These are phyloP conservation scores for Drosophila maculinotata DNA, from an alignment of 2,888 invertebrate species.

Conservation along the genomic window DNA sequence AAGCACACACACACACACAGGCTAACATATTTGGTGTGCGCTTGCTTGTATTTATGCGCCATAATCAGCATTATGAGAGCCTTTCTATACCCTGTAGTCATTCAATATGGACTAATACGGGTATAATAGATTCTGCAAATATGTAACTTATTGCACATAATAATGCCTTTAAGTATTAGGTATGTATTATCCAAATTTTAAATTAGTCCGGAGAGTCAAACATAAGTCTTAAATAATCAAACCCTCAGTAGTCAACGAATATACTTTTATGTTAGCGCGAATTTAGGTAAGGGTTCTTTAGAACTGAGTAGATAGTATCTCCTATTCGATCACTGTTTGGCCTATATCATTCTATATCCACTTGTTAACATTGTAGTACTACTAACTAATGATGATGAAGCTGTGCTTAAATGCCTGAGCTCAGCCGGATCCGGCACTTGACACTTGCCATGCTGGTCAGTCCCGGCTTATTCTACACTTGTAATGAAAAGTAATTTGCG, in stretches of 20 bases:
- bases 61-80: conserved; percentile 74
- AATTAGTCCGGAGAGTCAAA: too few relatives aligned
- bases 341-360: background rate
- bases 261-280: background rate
- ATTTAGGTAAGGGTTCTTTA: too few relatives aligned
- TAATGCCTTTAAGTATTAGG: too few relatives aligned
- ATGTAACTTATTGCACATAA: too few relatives aligned
- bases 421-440: conserved; percentile 60
- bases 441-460: conserved; percentile 61
- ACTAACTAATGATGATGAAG: conserved; percentile 76
- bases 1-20: background rate
- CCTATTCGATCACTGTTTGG: background rate
- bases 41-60: conserved; percentile 64
- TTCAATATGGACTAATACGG: background rate
- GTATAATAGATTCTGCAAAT: background rate
- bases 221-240: too few relatives aligned
- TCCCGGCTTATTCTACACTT: conserved; percentile 56
- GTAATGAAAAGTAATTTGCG: conserved; percentile 78
- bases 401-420: conserved; percentile 72
- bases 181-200: too few relatives aligned
- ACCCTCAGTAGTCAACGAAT: background rate
- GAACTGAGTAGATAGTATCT: background rate
- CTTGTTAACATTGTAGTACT: conserved; percentile 54
- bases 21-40: conserved; percentile 30
- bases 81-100: conserved; percentile 32